Evolutionary conservation across 2,113 vertebrate genomes (phyloP).

Genomic region (Callospermophilus lateralis): DNA sequence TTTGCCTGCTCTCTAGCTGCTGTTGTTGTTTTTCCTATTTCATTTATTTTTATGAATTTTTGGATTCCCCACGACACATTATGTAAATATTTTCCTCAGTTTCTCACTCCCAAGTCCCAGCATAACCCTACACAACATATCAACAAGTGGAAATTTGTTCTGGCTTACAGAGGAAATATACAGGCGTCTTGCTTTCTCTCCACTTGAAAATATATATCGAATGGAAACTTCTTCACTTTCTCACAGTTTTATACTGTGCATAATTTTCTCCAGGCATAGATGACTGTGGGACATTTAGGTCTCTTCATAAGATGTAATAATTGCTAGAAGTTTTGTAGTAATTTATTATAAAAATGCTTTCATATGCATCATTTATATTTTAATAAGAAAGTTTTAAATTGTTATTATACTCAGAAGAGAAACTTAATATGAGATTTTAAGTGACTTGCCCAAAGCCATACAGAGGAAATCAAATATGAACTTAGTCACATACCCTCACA

Average conservation of each 20-base stretch:
- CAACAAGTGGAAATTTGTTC: neutral
- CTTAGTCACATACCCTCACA: neutral
- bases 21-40: neutral
- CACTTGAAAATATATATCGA: neutral
- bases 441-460: neutral
- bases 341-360: slow-evolving; percentile 8
- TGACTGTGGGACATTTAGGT: neutral
- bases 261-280: neutral
- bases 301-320: neutral
- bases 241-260: neutral
- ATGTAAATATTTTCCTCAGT: neutral
- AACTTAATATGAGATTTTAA: neutral
- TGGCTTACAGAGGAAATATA: neutral
- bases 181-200: neutral
- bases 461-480: neutral
- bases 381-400: neutral
- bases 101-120: neutral
- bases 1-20: neutral
- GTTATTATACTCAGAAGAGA: neutral
- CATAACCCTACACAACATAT: neutral
- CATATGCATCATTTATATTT: neutral
- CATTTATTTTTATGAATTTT: neutral
- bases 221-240: neutral
- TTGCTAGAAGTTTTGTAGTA: neutral
- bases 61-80: neutral